These are phyloP conservation scores for Halcyon chelicuti DNA, from an alignment of 2,797 vertebrate genomes.

Conservation along the genomic window DNA sequence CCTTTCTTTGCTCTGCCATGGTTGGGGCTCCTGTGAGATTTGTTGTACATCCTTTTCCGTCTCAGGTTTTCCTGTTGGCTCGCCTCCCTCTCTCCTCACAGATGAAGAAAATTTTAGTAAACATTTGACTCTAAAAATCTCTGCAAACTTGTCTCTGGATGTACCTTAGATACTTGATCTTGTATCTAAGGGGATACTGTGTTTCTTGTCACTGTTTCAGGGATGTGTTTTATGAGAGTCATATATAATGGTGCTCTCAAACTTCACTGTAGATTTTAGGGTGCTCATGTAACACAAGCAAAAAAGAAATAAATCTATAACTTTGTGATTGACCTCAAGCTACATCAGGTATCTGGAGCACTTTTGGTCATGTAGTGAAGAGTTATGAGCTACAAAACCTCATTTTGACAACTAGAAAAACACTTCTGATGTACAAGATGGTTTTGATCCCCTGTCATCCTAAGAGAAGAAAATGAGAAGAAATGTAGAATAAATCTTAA, in stretches of 20 bases:
- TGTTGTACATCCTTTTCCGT: not conserved
- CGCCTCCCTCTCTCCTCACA: not conserved
- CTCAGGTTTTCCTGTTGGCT: not conserved
- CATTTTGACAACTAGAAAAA: not conserved
- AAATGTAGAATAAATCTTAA: not conserved
- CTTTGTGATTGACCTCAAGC: too few species aligned
- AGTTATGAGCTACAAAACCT: not conserved
- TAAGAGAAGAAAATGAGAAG: not conserved
- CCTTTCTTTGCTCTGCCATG: not conserved
- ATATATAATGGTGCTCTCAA: not conserved
- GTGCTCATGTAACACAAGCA: not conserved
- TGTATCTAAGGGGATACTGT: not conserved
- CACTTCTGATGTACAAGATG: not conserved
- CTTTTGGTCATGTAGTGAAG: not conserved
- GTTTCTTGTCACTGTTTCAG: not conserved
- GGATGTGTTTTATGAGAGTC: not conserved
- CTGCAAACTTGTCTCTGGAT: not conserved
- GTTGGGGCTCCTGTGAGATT: not conserved
- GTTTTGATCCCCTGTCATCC: not conserved
- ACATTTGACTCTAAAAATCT: not conserved
- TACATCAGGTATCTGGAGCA: too few species aligned
- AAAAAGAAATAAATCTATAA: not conserved
- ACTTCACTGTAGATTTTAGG: not conserved
- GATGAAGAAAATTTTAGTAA: not conserved
- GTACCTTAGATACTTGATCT: not conserved